These are phyloP conservation scores for Chlorodrepanis virens DNA, from an alignment of 2,113 vertebrate species.

Conservation along the genomic window DNA sequence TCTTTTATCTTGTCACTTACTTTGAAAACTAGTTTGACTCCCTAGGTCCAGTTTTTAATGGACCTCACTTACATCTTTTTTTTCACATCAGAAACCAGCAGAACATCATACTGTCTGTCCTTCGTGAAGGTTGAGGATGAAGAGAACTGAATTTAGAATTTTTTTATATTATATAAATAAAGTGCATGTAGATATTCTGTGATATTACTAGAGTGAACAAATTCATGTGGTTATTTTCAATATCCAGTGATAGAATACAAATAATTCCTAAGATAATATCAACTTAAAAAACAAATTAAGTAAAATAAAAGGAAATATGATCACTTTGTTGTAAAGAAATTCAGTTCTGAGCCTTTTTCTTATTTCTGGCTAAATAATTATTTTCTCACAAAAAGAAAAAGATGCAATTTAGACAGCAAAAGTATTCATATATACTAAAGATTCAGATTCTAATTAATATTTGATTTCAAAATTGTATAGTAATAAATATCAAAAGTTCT, in stretches of 20 bases:
- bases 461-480: neutral
- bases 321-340: neutral
- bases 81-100: neutral
- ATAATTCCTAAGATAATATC: neutral
- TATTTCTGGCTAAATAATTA: neutral
- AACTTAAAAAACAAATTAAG: neutral
- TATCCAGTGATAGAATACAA: neutral
- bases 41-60: neutral
- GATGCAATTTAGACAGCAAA: neutral
- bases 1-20: neutral
- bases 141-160: neutral
- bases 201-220: neutral
- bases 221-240: neutral
- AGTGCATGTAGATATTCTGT: neutral
- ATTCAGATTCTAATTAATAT: neutral
- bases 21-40: neutral
- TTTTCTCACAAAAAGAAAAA: neutral
- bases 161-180: neutral
- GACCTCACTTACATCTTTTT: neutral
- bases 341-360: neutral
- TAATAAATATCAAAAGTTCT: neutral
- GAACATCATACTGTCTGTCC: neutral
- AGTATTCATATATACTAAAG: neutral
- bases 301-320: neutral
- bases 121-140: rapidly evolving